Base-by-base conservation (phyloP, 2,888 invertebrate species). In the Drosophila aldrichi region DNA sequence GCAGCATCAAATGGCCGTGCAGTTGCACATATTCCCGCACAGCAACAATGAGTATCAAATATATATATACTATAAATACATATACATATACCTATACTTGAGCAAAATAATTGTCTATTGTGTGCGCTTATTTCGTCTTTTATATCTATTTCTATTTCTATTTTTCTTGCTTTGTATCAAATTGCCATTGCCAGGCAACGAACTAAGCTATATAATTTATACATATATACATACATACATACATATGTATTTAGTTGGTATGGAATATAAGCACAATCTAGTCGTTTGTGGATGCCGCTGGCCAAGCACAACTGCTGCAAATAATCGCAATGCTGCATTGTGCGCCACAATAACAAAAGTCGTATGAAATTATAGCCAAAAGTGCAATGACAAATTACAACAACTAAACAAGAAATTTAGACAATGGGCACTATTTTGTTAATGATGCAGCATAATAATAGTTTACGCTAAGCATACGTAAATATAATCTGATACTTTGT, bases 1-100 rank as follows among this genome's bases (percentile, higher is more conserved):
- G 82, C 82, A 82, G 83, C 76, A 76, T 80, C 69, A 69, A 69
- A 80, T 69, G 55, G 58, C 75, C 65, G 63, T 77, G 85, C 71
- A 66, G 82, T 25, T 70, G 80, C 52, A 75, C 36, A 46, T 14
- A 25, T 36, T 36, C 16, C 40, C 58, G 62, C 55, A 57, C 55
- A 63, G 64, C 55, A 49, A 55, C 40, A 20, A 38, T 22, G 38
- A 34, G 18, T 58, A 64, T n/a, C 18, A n/a, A 1, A 29, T 46
- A 29, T 29, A 29, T n/a, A 43, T 12, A 2, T 43, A 54, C 12
- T 25, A 20, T 29, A 29, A 29, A 29, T 8, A 29, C 29, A 29
- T 8, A 14, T 12, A 25, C 38, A 51, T 43, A 16, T 29, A 43
- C 56, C 58, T 36, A 55, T 64, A 59, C 62, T 61, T 64, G 52